Conservation (phyloP, 2,888 invertebrate species). For the Caenorhabditis japonica region DNA sequence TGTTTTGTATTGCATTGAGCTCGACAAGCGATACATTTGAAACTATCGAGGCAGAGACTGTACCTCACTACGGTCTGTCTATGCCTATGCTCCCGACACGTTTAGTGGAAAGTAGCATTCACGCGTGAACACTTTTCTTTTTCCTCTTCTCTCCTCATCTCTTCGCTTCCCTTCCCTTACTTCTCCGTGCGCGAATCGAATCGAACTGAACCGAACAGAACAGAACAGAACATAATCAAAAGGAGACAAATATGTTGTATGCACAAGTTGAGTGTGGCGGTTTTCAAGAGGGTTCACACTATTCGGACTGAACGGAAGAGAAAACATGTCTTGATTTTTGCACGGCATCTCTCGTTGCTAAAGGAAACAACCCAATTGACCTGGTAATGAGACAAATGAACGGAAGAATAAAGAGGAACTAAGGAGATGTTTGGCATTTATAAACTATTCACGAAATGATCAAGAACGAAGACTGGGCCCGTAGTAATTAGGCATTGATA, state of each 20-base stretch:
- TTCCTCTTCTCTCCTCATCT: too few species aligned
- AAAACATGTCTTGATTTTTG: constrained; percentile 30
- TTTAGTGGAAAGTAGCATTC: constrained; percentile 50
- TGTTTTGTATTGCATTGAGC: too few species aligned
- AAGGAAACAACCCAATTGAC: constrained; percentile 36
- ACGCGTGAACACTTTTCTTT: constrained; percentile 42
- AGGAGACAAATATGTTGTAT: constrained; percentile 48
- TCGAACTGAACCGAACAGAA: too few species aligned
- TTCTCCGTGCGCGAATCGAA: too few species aligned
- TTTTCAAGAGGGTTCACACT: constrained; percentile 43
- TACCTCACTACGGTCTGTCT: too few species aligned
- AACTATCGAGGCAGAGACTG: too few species aligned
- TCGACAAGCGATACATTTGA: too few species aligned
- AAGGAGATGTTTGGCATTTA: too few species aligned
- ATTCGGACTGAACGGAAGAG: constrained; percentile 8
- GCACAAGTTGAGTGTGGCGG: constrained; percentile 48
- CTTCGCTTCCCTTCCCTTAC: too few species aligned
- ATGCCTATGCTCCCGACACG: constrained; percentile 44
- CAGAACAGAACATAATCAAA: too few species aligned
- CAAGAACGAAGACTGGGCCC: too few species aligned
- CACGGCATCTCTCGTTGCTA: constrained; percentile 4
- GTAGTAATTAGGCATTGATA: constrained; percentile 40
- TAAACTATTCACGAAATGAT: neutral
- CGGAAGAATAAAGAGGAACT: constrained; percentile 1
- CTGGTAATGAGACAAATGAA: constrained; percentile 38